phyloP scores from a whole-genome alignment of 2,797 vertebrate genomes.

The Euphonia xanthogaster region DNA sequence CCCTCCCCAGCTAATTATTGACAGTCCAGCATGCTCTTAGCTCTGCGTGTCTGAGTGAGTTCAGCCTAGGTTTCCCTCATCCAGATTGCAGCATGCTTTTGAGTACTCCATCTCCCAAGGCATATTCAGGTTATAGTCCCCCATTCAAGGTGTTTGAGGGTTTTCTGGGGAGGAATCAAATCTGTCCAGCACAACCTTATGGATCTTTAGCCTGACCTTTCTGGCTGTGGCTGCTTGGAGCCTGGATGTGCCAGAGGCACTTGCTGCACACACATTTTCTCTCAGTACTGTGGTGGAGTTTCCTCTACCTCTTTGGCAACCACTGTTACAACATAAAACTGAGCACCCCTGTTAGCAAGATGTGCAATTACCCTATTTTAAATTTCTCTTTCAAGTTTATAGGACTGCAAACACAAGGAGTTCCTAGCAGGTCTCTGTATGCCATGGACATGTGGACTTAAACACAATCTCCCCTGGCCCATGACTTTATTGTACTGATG shows the following conservation, averaged over 20 bases:
- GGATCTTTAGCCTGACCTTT: background rate
- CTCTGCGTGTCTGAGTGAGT: background rate
- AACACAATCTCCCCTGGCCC: background rate
- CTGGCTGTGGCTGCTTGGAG: background rate
- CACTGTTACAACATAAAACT: slow-evolving; percentile 34
- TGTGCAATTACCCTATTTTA: background rate
- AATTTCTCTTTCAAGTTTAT: background rate
- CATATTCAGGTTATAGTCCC: background rate
- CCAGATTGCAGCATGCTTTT: accelerated
- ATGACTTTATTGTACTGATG: background rate
- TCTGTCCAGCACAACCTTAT: background rate
- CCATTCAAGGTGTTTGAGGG: background rate
- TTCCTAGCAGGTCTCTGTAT: background rate
- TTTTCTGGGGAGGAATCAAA: background rate
- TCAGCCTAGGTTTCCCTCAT: background rate
- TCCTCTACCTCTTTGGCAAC: slow-evolving; percentile 53
- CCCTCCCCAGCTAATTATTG: background rate
- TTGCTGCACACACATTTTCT: background rate
- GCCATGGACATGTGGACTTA: background rate
- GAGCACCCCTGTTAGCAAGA: background rate
- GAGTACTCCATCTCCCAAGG: background rate
- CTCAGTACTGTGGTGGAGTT: background rate
- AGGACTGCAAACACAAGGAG: background rate
- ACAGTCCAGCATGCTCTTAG: background rate
- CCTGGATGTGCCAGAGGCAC: background rate